Conservation (phyloP, 2,888 invertebrate genomes). For the Zaprionus lineosus region DNA sequence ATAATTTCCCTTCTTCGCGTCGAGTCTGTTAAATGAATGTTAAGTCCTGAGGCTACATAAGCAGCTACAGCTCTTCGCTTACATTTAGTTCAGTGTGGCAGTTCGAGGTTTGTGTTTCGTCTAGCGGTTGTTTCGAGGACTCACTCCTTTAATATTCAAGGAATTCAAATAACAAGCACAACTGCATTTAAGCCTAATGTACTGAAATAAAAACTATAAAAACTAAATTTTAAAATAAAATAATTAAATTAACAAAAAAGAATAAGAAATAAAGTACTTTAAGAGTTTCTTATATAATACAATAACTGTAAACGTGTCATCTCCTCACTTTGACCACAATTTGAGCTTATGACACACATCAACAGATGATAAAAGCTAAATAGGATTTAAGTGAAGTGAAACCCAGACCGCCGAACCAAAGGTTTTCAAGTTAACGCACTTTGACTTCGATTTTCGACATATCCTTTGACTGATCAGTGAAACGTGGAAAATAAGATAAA, state of each 20-base stretch:
- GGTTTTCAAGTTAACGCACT: slow-evolving; percentile 12
- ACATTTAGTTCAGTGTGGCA: slow-evolving; percentile 53
- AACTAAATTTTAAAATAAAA: too few relatives aligned
- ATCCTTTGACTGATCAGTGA: background rate
- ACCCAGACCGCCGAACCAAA: background rate
- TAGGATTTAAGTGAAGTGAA: background rate
- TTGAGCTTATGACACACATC: too few relatives aligned
- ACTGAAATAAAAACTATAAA: background rate
- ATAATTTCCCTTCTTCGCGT: too few relatives aligned
- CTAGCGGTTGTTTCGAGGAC: slow-evolving; percentile 29
- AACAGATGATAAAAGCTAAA: too few relatives aligned
- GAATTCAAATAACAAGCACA: too few relatives aligned
- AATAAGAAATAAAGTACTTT: too few relatives aligned
- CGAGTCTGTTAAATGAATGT: slow-evolving; percentile 11
- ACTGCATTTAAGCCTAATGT: too few relatives aligned
- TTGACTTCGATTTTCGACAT: background rate
- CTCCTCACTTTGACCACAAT: too few relatives aligned
- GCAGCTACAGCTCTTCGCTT: slow-evolving; percentile 1
- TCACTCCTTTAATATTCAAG: background rate
- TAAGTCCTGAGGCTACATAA: slow-evolving; percentile 27
- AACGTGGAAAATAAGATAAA: too few relatives aligned
- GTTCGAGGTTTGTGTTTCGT: slow-evolving; percentile 38
- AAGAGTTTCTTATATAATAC: too few relatives aligned
- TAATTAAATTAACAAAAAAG: background rate
- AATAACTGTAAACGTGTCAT: too few relatives aligned